Conservation (phyloP, 35 echinoderm and acorn worm species). For the Acanthaster planci region DNA sequence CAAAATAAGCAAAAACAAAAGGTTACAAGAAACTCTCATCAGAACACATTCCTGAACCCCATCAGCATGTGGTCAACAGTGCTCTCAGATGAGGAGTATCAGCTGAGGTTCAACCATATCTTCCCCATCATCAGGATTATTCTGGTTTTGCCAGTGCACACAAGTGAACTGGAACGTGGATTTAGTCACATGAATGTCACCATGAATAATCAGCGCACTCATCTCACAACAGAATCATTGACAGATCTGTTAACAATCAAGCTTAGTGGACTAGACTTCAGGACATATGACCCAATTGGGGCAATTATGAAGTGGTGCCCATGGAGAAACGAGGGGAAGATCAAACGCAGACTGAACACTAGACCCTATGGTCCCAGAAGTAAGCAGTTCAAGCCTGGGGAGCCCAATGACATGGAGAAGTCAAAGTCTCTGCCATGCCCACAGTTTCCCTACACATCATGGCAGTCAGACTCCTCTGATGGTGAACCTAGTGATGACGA, state of each 20-base stretch:
- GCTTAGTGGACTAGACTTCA: constrained; percentile 19
- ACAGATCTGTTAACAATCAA: constrained; percentile 6
- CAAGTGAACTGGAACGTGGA: neutral
- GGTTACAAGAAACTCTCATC: neutral
- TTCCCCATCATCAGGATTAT: constrained; percentile 4
- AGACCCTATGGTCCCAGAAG: constrained; percentile 2
- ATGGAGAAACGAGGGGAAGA: neutral
- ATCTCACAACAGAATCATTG: neutral
- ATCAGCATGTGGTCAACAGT: neutral
- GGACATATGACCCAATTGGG: neutral
- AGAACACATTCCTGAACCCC: neutral
- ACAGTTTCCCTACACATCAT: too few species aligned
- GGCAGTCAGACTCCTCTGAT: too few species aligned
- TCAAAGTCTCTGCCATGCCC: too few species aligned
- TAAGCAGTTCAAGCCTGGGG: too few species aligned
- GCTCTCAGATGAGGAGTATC: neutral
- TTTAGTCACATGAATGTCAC: constrained; percentile 29
- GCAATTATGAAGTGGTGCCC: constrained; percentile 17
- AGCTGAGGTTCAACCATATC: neutral
- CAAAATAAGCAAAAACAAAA: neutral
- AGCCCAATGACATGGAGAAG: too few species aligned
- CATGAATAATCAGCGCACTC: neutral
- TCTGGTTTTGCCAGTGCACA: constrained; percentile 26
- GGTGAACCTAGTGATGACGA: too few species aligned
- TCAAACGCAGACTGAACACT: neutral